phyloP scores from a whole-genome alignment of 2,113 vertebrate species.

The Ranitomeya imitator region DNA sequence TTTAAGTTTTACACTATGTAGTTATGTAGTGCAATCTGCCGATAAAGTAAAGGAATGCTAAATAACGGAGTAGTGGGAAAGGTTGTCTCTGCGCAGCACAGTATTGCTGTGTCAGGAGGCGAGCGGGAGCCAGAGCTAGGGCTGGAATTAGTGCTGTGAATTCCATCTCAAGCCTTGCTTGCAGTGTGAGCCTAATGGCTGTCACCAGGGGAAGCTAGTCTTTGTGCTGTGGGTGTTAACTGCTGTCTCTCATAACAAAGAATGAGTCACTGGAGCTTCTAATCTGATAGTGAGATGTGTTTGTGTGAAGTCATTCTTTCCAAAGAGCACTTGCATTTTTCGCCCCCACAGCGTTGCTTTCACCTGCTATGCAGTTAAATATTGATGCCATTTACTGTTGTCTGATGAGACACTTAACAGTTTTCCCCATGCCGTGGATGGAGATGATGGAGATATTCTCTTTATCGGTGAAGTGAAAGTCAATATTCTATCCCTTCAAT shows the following conservation, averaged over 20 bases:
- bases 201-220: slow-evolving; percentile 74
- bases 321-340: slow-evolving; percentile 47
- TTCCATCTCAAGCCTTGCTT: slow-evolving; percentile 72
- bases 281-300: slow-evolving; percentile 52
- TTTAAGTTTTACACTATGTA: neutral
- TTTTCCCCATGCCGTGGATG: neutral
- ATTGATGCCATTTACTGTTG: slow-evolving; percentile 30
- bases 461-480: neutral
- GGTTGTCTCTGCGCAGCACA: neutral
- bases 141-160: slow-evolving; percentile 73
- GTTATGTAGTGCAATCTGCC: neutral
- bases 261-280: slow-evolving; percentile 43
- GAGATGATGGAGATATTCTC: neutral
- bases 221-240: slow-evolving; percentile 72
- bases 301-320: slow-evolving; percentile 57
- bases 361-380: slow-evolving; percentile 43
- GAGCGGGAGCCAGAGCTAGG: slow-evolving; percentile 76
- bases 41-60: neutral
- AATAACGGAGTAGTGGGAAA: neutral
- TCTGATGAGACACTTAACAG: slow-evolving; percentile 30
- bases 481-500: neutral
- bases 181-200: slow-evolving; percentile 75
- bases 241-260: slow-evolving; percentile 61
- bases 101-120: slow-evolving; percentile 76
- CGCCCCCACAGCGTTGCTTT: slow-evolving; percentile 49